Conservation (phyloP, 53 echinoderm and acorn worm species). For the Patiria pectinifera region DNA sequence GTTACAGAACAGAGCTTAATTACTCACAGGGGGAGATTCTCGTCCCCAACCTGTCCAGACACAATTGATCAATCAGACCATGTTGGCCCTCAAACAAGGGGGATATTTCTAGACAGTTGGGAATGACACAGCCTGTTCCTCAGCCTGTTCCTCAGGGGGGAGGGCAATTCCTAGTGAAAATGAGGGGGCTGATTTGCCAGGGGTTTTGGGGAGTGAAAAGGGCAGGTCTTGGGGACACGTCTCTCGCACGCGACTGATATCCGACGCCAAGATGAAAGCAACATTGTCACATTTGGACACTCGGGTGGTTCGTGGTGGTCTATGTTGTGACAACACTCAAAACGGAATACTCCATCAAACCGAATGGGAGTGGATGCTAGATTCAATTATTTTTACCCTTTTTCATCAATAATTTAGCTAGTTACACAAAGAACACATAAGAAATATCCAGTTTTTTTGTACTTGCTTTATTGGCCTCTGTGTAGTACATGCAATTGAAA, state of each 20-base stretch:
- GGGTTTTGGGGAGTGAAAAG: not conserved
- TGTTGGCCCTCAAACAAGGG: not conserved
- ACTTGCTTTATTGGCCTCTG: too few relatives aligned
- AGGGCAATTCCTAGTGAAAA: not conserved
- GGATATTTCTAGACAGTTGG: not conserved
- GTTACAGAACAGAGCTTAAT: conserved; percentile 7
- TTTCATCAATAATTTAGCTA: too few relatives aligned
- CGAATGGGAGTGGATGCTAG: not conserved
- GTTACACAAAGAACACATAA: too few relatives aligned
- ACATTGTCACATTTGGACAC: not conserved
- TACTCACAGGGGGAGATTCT: conserved; percentile 15
- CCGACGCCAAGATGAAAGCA: conserved; percentile 15
- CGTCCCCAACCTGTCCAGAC: conserved; percentile 38
- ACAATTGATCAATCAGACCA: conserved; percentile 42
- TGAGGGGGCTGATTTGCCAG: too few relatives aligned
- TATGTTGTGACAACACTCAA: not conserved
- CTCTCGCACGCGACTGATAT: not conserved
- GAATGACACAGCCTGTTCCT: not conserved
- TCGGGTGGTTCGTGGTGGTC: not conserved
- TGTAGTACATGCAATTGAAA: too few relatives aligned
- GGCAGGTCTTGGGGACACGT: not conserved
- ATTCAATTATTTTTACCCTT: not conserved
- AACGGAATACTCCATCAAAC: not conserved
- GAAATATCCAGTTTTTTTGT: too few relatives aligned
- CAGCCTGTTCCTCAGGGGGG: not conserved